Conservation (phyloP, 1,140 invertebrate species). For the Brachionus paranguensis region DNA sequence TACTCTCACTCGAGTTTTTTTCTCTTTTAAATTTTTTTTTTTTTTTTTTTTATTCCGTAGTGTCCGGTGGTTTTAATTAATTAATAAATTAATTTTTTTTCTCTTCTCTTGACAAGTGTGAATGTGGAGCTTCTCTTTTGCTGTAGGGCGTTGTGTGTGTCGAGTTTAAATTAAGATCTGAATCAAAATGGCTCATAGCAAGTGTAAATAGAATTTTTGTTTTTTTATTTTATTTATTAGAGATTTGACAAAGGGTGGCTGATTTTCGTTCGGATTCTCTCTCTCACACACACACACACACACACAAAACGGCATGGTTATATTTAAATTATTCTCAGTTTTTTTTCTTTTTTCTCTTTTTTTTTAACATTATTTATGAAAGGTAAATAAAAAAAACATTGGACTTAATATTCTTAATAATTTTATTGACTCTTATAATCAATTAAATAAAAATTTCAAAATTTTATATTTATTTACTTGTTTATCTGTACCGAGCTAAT, state of each 20-base stretch:
- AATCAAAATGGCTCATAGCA: not conserved
- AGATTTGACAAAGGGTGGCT: not conserved
- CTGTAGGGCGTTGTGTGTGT: not conserved
- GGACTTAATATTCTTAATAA: not conserved
- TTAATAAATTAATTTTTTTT: not conserved
- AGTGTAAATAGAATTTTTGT: not conserved
- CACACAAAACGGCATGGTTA: not conserved
- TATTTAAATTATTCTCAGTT: not conserved
- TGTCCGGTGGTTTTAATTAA: conserved; percentile 24
- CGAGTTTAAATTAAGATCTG: not conserved
- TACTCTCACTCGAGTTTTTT: not conserved
- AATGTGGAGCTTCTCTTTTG: not conserved
- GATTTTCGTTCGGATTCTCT: not conserved
- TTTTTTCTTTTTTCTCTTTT: not conserved
- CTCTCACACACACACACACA: not conserved
- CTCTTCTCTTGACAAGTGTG: not conserved
- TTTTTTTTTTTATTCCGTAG: not conserved
- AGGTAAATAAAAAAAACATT: not conserved
- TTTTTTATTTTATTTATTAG: not conserved
- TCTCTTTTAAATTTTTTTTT: not conserved
- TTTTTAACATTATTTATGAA: not conserved
- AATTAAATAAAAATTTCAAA: not conserved
- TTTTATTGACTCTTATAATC: not conserved
- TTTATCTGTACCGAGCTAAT: no score
- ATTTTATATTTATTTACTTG: no score